Percentiles rank a stretch among this genome's conserved stretches.
Conservation (phyloP, 2,797 vertebrate species). For the Poliocrania exsul region DNA sequence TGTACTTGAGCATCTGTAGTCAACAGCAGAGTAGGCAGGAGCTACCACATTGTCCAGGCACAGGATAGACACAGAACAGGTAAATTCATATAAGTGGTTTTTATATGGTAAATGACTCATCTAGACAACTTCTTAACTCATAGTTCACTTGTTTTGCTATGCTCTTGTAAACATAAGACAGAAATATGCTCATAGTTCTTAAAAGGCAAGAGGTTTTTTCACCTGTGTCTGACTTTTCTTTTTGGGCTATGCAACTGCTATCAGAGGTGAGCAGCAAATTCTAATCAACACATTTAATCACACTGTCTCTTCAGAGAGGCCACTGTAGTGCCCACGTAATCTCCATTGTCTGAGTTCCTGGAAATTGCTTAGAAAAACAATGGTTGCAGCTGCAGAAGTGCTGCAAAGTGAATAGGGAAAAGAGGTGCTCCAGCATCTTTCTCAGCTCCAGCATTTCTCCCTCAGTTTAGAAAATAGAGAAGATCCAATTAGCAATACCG, state of each 20-base stretch:
- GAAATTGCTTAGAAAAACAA: slow-evolving; percentile 50
- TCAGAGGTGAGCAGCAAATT: not conserved
- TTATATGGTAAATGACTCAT: not conserved
- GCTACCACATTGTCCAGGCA: not conserved
- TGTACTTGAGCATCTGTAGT: not conserved
- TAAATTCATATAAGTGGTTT: not conserved
- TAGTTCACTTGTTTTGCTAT: fast-evolving
- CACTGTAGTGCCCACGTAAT: not conserved
- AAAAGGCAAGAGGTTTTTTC: not conserved
- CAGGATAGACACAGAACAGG: not conserved
- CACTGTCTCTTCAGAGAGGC: slow-evolving; percentile 25
- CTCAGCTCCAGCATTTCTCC: not conserved
- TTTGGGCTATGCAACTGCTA: not conserved
- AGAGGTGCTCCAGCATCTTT: not conserved
- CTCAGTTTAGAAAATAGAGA: slow-evolving; percentile 19
- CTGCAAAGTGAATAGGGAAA: not conserved
- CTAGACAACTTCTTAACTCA: not conserved
- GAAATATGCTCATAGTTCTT: not conserved
- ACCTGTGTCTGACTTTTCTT: not conserved
- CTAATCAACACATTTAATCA: slow-evolving; percentile 56
- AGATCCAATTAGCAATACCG: not conserved
- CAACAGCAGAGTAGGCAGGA: not conserved
- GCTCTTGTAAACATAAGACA: not conserved
- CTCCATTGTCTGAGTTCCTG: slow-evolving; percentile 40
- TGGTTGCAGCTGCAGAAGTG: slow-evolving; percentile 16